Evolutionary conservation across 1,140 invertebrate genomes (phyloP), one percentile per base, ranked within the genome.

Genomic region (Littorina saxatilis): DNA sequence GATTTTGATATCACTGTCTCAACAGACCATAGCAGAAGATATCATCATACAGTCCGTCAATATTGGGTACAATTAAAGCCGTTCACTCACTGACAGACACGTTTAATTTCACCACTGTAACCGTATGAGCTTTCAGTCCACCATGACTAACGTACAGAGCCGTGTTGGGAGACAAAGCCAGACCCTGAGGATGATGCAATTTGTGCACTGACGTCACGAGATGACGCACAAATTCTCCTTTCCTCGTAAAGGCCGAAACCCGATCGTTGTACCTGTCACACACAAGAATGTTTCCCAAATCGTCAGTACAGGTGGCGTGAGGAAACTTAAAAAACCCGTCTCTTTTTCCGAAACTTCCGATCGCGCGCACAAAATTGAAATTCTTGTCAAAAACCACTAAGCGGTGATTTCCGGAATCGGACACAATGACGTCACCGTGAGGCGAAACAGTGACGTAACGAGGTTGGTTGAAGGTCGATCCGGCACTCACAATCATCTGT

Each of bases 231-330:
- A 88, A 89, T 3, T 74, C 63, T 17, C 89, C 89, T 11, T 78
- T 47, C 23, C 74, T 47, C 23, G 76, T 79, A 61, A 89, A 87
- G 77, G 85, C 77, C 15, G 85, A 84, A 15, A 90, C 81, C 0
- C 97, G 94, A 93, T 98, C 97, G 91, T 99, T 98, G 87, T 97
- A 96, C 83, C 97, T 94, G 91, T 98, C 97, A 1, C 97, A 96
- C 0, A 99, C 95, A 20, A 97, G 94, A 23, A 98, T 95, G 84
- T 96, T 94, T 0, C 96, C 96, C 72, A 95, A 94, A 61, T 94
- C 94, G 89, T 98, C 96, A 40, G 96, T 95, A 81, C 96, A 96
- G 4, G 98, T 94, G 0, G 97, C 98, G 96, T 97, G 98, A 0
- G 98, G 97, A 66, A 96, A 94, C 84, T 96, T 96, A 7, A 97